These are phyloP conservation scores for Thunnus albacares DNA, from an alignment of 2,797 vertebrate species.

Conservation along the genomic window DNA sequence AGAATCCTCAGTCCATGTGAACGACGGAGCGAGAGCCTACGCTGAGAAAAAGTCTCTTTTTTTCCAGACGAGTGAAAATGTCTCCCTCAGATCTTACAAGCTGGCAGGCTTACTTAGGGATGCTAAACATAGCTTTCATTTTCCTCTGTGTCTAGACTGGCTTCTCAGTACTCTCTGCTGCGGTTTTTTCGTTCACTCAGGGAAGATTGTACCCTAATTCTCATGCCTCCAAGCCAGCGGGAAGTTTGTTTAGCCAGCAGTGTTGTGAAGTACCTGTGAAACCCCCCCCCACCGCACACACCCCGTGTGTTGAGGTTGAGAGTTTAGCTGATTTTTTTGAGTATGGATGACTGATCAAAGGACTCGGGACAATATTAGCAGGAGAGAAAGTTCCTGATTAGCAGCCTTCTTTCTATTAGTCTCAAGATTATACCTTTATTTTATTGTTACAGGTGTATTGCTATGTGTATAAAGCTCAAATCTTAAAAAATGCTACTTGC, in stretches of 20 bases:
- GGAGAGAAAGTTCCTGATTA: not conserved
- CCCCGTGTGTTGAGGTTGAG: slow-evolving; percentile 5
- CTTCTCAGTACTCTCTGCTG: slow-evolving; percentile 69
- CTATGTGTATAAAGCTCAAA: not conserved
- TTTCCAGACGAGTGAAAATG: slow-evolving; percentile 61
- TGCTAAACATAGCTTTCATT: slow-evolving; percentile 82
- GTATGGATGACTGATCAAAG: slow-evolving; percentile 28
- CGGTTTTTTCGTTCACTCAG: slow-evolving; percentile 63
- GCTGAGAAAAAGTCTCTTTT: slow-evolving; percentile 54
- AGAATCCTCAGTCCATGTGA: not conserved
- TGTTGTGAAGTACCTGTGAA: slow-evolving; percentile 61
- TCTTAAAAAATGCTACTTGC: not conserved
- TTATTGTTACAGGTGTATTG: not conserved
- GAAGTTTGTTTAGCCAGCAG: slow-evolving; percentile 69
- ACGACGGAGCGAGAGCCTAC: slow-evolving; percentile 31
- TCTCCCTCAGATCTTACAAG: slow-evolving; percentile 73
- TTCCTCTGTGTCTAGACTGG: slow-evolving; percentile 81
- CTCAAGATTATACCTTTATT: not conserved
- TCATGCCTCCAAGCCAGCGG: slow-evolving; percentile 58
- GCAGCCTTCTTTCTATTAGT: not conserved
- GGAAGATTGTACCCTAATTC: slow-evolving; percentile 71
- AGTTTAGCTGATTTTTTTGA: slow-evolving; percentile 25
- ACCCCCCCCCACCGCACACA: not conserved
- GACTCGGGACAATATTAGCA: not conserved
- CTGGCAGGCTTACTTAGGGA: slow-evolving; percentile 70